These are phyloP conservation scores for Pseudorectes ferrugineus DNA, from an alignment of 2,113 vertebrate species.

Conservation along the genomic window DNA sequence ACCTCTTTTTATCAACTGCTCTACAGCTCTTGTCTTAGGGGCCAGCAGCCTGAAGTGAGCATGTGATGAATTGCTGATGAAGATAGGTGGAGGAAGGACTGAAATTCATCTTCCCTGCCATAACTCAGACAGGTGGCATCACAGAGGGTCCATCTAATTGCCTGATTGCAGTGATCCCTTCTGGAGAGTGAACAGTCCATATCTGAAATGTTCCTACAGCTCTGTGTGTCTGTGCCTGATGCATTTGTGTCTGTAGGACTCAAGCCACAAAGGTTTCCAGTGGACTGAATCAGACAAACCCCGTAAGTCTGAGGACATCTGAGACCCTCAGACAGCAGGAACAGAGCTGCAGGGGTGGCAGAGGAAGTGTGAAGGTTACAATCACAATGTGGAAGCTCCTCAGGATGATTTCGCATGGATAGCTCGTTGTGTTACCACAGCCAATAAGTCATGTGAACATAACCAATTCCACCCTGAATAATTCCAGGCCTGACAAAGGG, in stretches of 20 bases:
- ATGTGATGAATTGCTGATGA: not conserved
- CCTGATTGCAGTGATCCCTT: not conserved
- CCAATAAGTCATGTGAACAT: not conserved
- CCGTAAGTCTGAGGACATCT: not conserved
- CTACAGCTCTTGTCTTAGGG: not conserved
- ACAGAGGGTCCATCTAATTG: not conserved
- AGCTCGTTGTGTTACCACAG: not conserved
- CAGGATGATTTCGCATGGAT: not conserved
- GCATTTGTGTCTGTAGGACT: not conserved
- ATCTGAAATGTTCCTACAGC: not conserved
- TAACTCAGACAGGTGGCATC: not conserved
- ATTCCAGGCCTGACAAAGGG: slow-evolving; percentile 6
- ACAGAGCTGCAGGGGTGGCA: not conserved
- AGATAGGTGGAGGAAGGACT: not conserved
- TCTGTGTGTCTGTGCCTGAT: not conserved
- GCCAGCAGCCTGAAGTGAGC: not conserved
- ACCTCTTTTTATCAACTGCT: not conserved
- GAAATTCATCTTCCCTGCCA: not conserved
- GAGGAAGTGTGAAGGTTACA: not conserved
- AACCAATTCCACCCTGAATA: not conserved
- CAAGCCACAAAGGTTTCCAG: not conserved
- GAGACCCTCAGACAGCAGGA: not conserved
- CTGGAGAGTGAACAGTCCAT: not conserved
- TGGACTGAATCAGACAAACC: not conserved
- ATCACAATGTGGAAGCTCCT: not conserved